Conservation (phyloP, 2,888 invertebrate genomes). For the Ophion slaviceki region DNA sequence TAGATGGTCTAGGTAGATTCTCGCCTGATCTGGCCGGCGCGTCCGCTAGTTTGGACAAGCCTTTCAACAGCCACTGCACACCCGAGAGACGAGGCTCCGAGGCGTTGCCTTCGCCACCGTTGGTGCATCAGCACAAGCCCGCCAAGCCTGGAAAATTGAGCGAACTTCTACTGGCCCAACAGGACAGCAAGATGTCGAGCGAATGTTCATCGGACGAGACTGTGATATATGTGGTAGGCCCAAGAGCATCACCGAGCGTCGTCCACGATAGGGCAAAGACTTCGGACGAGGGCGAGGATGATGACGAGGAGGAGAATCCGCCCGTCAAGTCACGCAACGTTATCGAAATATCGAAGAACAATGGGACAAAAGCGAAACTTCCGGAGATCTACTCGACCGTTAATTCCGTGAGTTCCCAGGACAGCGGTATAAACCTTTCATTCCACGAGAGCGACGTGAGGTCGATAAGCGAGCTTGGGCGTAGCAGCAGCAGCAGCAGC, state of each 20-base stretch:
- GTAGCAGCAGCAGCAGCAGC: conserved; percentile 77
- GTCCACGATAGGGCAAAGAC: conserved; percentile 63
- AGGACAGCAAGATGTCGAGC: conserved; percentile 82
- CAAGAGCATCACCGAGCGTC: conserved; percentile 63
- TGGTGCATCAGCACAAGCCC: conserved; percentile 55
- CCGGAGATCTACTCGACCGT: conserved; percentile 87
- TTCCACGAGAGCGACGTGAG: conserved; percentile 88
- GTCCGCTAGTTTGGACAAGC: conserved; percentile 72
- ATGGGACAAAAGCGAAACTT: conserved; percentile 84
- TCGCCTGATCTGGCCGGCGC: conserved; percentile 64
- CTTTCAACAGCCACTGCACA: conserved; percentile 79
- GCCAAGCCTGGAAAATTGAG: conserved; percentile 74
- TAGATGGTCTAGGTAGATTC: conserved; percentile 86
- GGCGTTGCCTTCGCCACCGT: conserved; percentile 64
- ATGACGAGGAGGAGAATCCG: conserved; percentile 79
- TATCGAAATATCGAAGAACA: conserved; percentile 78
- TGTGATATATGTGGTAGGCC: conserved; percentile 82
- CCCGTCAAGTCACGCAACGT: conserved; percentile 83
- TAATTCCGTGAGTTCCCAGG: conserved; percentile 90
- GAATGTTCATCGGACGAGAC: conserved; percentile 83
- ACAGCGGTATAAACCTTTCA: conserved; percentile 91
- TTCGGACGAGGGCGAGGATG: conserved; percentile 56
- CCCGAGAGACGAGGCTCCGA: conserved; percentile 75
- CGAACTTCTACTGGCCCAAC: conserved; percentile 78
- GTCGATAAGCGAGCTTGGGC: conserved; percentile 78